phyloP scores from a whole-genome alignment of 2,113 vertebrate genomes.

The Neofelis nebulosa region DNA sequence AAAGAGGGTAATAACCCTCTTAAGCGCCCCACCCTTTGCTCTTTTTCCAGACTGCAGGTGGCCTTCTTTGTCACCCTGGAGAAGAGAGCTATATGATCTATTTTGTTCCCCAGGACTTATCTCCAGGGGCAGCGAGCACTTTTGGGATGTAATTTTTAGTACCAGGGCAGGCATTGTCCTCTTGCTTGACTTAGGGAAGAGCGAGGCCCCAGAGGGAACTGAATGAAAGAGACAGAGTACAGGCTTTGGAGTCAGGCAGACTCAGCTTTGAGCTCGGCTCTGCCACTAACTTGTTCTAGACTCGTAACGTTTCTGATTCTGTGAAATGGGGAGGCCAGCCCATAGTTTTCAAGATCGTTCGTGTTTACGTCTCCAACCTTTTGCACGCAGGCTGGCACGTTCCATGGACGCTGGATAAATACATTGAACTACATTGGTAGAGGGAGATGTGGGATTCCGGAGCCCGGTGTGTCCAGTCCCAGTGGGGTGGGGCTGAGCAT shows the following conservation, averaged over 20 bases:
- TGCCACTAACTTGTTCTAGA: too few relatives aligned
- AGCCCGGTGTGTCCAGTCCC: background rate
- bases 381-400: background rate
- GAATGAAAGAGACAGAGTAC: background rate
- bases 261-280: background rate
- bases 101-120: background rate
- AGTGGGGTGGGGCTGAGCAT: background rate
- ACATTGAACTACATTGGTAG: background rate
- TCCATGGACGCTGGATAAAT: background rate
- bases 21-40: background rate
- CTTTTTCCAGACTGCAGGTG: constrained; percentile 46
- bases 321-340: background rate
- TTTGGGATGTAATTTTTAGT: background rate
- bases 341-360: background rate
- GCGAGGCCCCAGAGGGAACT: background rate
- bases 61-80: constrained; percentile 27
- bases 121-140: background rate
- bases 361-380: background rate
- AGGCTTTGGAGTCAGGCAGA: background rate
- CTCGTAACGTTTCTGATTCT: background rate
- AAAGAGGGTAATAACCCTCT: constrained; percentile 44
- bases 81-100: background rate
- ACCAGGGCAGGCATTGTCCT: background rate
- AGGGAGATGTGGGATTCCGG: background rate
- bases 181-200: background rate